Evolutionary conservation across 2,888 invertebrate genomes (phyloP).

Genomic region (Scaptomyza cyrtandrae): DNA sequence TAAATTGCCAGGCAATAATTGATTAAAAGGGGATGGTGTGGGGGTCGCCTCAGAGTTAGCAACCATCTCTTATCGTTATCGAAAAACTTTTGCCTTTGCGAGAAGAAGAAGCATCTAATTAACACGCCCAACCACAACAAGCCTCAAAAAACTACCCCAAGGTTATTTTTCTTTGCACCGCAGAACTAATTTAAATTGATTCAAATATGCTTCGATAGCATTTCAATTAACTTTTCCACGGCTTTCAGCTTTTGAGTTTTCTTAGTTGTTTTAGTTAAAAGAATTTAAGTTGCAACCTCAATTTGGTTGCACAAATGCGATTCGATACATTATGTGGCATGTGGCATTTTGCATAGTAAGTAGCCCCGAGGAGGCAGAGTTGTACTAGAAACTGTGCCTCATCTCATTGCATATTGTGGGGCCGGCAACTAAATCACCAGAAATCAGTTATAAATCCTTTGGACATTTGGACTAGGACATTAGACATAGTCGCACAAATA

Average conservation of each 20-base stretch:
- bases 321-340: slow-evolving; percentile 6
- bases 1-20: slow-evolving; percentile 78
- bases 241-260: slow-evolving; percentile 47
- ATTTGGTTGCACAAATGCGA: slow-evolving; percentile 58
- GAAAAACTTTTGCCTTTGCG: slow-evolving; percentile 63
- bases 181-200: slow-evolving; percentile 80
- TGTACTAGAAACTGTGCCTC: slow-evolving; percentile 28
- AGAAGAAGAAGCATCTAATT: slow-evolving; percentile 64
- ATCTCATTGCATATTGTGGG: slow-evolving; percentile 67
- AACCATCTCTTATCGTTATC: slow-evolving; percentile 49
- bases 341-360: slow-evolving; percentile 66
- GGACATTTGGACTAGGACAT: slow-evolving; percentile 63
- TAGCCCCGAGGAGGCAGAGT: slow-evolving; percentile 15
- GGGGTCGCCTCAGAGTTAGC: neutral
- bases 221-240: slow-evolving; percentile 75
- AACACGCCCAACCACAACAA: slow-evolving; percentile 55
- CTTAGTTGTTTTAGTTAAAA: slow-evolving; percentile 18
- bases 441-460: slow-evolving; percentile 79
- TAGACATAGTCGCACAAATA: slow-evolving; percentile 73
- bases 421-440: slow-evolving; percentile 76
- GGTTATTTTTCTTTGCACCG: slow-evolving; percentile 44
- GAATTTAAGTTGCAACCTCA: slow-evolving; percentile 48
- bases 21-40: slow-evolving; percentile 60
- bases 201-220: slow-evolving; percentile 77
- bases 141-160: slow-evolving; percentile 16